Evolutionary conservation across 2,797 vertebrate species (phyloP).

Genomic region (Halcyon chelicuti): DNA sequence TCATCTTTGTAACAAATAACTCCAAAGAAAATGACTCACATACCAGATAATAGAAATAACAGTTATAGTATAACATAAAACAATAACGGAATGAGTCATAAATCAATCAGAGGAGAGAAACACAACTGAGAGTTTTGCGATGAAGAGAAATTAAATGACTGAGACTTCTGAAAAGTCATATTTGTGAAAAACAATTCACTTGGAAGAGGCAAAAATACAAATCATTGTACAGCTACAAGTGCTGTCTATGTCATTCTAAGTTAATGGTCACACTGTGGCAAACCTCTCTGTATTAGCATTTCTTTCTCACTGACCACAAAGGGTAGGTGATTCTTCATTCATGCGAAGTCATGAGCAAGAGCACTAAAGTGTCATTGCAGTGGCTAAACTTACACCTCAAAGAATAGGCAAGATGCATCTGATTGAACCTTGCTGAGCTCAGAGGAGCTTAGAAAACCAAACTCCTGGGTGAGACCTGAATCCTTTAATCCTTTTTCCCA

Average conservation of each 20-base stretch:
- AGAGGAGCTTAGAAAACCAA: background rate
- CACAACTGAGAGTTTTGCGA: background rate
- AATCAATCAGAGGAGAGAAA: conserved; percentile 1
- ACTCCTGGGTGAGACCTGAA: background rate
- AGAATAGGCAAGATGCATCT: background rate
- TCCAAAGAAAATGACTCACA: conserved; percentile 57
- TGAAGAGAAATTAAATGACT: background rate
- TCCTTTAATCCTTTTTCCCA: background rate
- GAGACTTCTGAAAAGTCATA: background rate
- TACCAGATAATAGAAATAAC: conserved; percentile 59
- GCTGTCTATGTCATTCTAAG: background rate
- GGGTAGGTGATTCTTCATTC: background rate
- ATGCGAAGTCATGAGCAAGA: background rate
- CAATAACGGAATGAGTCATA: conserved; percentile 41
- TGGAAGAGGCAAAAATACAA: background rate
- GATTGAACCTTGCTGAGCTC: background rate
- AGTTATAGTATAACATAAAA: conserved; percentile 44
- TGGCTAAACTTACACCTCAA: background rate
- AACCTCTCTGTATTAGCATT: background rate
- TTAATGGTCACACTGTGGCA: background rate
- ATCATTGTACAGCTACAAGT: background rate
- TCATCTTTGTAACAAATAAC: conserved; percentile 9
- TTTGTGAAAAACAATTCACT: background rate
- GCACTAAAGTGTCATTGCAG: background rate
- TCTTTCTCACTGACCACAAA: background rate